phyloP scores from a whole-genome alignment of 1,140 invertebrate species.

The Calliphora vicina region DNA sequence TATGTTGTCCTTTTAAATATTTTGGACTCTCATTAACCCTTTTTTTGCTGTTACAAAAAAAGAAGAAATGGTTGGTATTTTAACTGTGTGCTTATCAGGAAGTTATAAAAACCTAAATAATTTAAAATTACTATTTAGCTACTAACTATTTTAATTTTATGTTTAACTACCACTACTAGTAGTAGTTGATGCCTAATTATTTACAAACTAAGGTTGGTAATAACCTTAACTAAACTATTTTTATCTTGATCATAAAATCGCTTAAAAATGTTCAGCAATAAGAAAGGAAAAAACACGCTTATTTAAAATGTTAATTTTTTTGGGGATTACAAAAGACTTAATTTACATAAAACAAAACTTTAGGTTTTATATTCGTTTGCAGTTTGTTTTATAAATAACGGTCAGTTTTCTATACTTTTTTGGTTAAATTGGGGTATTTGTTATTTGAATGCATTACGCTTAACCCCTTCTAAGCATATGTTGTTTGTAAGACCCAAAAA shows the following conservation, averaged over 20 bases:
- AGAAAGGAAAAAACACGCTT: constrained; percentile 10
- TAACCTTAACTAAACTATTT: constrained; percentile 26
- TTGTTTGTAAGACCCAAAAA: background rate
- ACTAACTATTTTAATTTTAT: background rate
- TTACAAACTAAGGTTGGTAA: background rate
- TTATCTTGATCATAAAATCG: background rate
- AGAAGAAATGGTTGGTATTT: background rate
- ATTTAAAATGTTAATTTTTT: constrained; percentile 20
- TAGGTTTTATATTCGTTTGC: background rate
- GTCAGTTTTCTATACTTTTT: background rate
- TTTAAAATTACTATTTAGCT: too few relatives aligned
- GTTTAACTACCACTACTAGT: background rate
- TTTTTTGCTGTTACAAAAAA: background rate
- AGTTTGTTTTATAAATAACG: background rate
- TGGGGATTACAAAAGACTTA: background rate
- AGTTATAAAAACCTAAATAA: background rate
- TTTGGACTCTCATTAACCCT: background rate
- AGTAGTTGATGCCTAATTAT: background rate
- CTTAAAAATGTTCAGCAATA: background rate
- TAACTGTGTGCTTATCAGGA: background rate
- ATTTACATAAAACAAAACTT: background rate
- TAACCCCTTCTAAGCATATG: background rate
- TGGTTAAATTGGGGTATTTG: background rate
- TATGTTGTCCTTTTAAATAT: background rate
- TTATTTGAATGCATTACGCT: background rate